Evolutionary conservation across 2,888 invertebrate genomes (phyloP).

Genomic region (Ryuthela nishihirai): DNA sequence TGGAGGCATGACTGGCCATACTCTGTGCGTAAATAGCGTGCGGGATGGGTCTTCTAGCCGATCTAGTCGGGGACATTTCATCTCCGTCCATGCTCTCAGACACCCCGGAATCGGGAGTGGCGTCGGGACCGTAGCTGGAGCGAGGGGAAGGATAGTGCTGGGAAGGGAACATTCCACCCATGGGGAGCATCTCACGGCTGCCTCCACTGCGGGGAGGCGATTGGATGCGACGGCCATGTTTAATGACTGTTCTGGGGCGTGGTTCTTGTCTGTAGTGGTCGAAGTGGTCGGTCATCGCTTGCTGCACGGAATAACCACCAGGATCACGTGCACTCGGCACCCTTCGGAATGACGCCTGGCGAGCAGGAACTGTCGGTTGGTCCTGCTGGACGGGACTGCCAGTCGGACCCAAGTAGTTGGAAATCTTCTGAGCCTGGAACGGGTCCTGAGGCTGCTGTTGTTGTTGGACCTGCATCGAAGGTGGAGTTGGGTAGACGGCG

Average conservation of each 20-base stretch:
- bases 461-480: not conserved
- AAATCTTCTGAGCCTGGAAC: conserved; percentile 9
- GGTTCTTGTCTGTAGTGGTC: conserved; percentile 68
- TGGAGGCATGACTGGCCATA: conserved; percentile 21
- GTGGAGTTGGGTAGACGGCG: conserved; percentile 3
- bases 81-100: conserved; percentile 44
- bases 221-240: conserved; percentile 26
- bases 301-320: conserved; percentile 42
- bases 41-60: conserved; percentile 38
- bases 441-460: conserved; percentile 15
- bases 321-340: conserved; percentile 9
- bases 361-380: conserved; percentile 25
- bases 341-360: conserved; percentile 27
- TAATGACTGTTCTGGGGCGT: conserved; percentile 16
- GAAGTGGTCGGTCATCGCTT: conserved; percentile 78
- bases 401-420: conserved; percentile 18
- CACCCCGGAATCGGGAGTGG: conserved; percentile 46
- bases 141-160: conserved; percentile 4
- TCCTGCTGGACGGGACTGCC: conserved; percentile 7
- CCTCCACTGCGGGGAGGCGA: conserved; percentile 13
- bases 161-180: not conserved
- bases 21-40: conserved; percentile 36
- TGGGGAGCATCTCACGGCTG: conserved; percentile 3
- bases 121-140: conserved; percentile 41
- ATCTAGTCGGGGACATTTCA: conserved; percentile 40